These are phyloP conservation scores for Odontomyia ornata DNA, from an alignment of 2,888 invertebrate species.

Conservation along the genomic window DNA sequence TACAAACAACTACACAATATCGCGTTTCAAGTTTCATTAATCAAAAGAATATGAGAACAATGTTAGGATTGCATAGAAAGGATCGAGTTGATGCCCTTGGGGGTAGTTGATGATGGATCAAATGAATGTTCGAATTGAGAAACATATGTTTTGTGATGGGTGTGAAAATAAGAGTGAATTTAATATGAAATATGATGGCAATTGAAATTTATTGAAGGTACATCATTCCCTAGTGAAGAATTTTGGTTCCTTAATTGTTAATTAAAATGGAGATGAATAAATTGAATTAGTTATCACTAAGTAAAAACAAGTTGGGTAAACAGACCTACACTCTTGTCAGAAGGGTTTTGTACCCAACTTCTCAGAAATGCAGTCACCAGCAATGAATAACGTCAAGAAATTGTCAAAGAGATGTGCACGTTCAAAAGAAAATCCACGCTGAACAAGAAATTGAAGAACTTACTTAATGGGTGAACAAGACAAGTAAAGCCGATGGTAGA, in stretches of 20 bases:
- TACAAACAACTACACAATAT: background rate
- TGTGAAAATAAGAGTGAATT: conserved; percentile 23
- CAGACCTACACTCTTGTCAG: too few relatives aligned
- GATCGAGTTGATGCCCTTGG: conserved; percentile 14
- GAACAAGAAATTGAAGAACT: too few relatives aligned
- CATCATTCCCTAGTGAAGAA: background rate
- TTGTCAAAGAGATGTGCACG: too few relatives aligned
- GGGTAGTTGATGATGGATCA: background rate
- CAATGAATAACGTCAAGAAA: too few relatives aligned
- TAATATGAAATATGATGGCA: background rate
- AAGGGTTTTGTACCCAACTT: too few relatives aligned
- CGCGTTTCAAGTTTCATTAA: conserved; percentile 21
- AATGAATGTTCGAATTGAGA: conserved; percentile 10
- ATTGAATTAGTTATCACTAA: too few relatives aligned
- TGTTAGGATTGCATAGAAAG: background rate
- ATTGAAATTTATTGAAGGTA: background rate
- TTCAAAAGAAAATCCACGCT: too few relatives aligned
- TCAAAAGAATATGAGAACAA: background rate
- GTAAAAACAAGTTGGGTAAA: too few relatives aligned
- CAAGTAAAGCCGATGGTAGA: too few relatives aligned
- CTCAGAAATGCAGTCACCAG: too few relatives aligned
- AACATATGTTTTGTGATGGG: conserved; percentile 22
- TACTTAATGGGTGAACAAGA: too few relatives aligned
- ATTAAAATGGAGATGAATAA: background rate
- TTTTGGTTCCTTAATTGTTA: background rate